A percentile compares a stretch with the other conserved stretches of the same genome.
These are phyloP conservation scores for Chrysochloris asiatica DNA, from an alignment of 2,113 vertebrate species.

Conservation along the genomic window DNA sequence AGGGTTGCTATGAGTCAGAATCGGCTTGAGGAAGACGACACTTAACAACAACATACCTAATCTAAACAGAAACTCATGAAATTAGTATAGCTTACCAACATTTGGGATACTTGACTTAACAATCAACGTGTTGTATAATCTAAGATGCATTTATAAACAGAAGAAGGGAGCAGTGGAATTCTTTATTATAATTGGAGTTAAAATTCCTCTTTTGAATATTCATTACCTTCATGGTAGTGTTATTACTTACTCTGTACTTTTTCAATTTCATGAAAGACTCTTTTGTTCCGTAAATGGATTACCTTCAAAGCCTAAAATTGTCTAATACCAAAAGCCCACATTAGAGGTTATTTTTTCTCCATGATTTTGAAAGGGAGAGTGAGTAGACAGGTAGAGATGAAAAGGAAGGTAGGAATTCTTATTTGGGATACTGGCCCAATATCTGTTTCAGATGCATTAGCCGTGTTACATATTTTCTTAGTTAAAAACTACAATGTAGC, in stretches of 20 bases:
- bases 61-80: background rate
- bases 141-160: background rate
- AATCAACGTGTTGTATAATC: background rate
- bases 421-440: background rate
- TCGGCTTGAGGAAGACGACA: too few species aligned
- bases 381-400: background rate
- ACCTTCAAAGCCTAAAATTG: conserved; percentile 10
- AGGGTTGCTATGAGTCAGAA: too few species aligned
- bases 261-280: conserved; percentile 48
- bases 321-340: background rate
- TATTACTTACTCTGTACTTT: conserved; percentile 31
- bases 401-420: background rate
- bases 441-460: background rate
- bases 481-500: background rate
- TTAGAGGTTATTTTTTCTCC: conserved; percentile 14
- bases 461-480: background rate
- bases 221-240: conserved; percentile 48
- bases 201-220: conserved; percentile 54
- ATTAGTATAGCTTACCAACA: background rate
- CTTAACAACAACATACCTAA: background rate
- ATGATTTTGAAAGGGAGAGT: background rate
- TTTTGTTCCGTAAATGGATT: conserved; percentile 51
- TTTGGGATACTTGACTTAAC: background rate
- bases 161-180: background rate
- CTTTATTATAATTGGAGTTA: conserved; percentile 26